A percentile compares a stretch with the other conserved stretches of the same genome.
phyloP scores from a whole-genome alignment of 2,888 invertebrate species.

The Cheilosia pagana region DNA sequence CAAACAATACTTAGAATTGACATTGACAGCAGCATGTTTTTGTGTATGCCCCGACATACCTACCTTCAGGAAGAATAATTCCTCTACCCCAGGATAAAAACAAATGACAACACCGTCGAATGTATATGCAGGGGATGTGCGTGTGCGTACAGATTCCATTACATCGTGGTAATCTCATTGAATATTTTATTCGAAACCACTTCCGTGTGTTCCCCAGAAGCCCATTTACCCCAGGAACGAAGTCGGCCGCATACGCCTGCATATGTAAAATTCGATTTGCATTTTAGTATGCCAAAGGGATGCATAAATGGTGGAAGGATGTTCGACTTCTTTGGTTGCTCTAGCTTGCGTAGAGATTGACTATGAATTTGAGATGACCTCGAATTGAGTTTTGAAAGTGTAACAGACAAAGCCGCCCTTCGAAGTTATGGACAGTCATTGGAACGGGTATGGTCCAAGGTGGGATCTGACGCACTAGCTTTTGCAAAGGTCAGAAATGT shows the following conservation, averaged over 20 bases:
- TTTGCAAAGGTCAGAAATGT: slow-evolving; percentile 31
- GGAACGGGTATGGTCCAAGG: slow-evolving; percentile 24
- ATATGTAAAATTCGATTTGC: slow-evolving; percentile 72
- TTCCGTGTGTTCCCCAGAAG: slow-evolving; percentile 55
- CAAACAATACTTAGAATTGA: slow-evolving; percentile 15
- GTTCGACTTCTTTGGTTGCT: slow-evolving; percentile 26
- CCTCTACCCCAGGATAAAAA: slow-evolving; percentile 42
- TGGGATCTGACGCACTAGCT: slow-evolving; percentile 28
- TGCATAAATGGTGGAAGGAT: slow-evolving; percentile 59
- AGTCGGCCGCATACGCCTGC: slow-evolving; percentile 36
- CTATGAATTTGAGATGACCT: slow-evolving; percentile 72
- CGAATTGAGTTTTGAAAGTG: slow-evolving; percentile 50
- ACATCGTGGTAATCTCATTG: slow-evolving; percentile 61
- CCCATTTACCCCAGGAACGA: slow-evolving; percentile 23
- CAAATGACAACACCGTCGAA: slow-evolving; percentile 46
- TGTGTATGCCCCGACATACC: slow-evolving; percentile 23
- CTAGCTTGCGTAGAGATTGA: slow-evolving; percentile 50
- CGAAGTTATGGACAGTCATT: slow-evolving; percentile 37
- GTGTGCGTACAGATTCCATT: slow-evolving; percentile 18
- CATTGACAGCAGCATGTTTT: not conserved
- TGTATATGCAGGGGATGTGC: slow-evolving; percentile 36
- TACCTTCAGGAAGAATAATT: slow-evolving; percentile 24
- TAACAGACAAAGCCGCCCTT: not conserved
- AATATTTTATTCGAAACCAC: slow-evolving; percentile 69
- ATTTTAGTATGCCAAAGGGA: slow-evolving; percentile 67